phyloP scores from a whole-genome alignment of 2,888 invertebrate genomes.

The Aphidoletes aphidimyza region DNA sequence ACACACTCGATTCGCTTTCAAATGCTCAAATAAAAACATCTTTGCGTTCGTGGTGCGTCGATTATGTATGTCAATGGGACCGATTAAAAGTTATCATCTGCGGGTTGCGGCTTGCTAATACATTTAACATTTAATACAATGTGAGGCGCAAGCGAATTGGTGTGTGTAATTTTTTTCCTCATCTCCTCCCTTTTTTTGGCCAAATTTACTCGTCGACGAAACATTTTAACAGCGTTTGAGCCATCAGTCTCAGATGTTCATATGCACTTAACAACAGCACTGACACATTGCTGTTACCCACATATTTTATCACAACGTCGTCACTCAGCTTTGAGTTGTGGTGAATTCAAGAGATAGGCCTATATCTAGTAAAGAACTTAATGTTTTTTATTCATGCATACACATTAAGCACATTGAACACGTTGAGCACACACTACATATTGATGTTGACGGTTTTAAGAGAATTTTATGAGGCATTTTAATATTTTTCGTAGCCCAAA shows the following conservation, averaged over 20 bases:
- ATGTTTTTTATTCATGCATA: neutral
- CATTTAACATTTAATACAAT: constrained; percentile 15
- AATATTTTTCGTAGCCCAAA: neutral
- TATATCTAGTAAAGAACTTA: neutral
- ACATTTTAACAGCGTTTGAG: neutral
- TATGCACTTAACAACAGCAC: constrained; percentile 39
- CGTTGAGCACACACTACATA: too few relatives aligned
- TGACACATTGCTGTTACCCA: neutral
- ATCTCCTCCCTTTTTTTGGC: neutral
- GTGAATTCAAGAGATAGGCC: neutral
- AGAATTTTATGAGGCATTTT: neutral
- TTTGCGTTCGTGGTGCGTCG: constrained; percentile 49
- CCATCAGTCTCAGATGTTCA: constrained; percentile 44
- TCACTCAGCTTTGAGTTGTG: neutral
- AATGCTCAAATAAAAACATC: constrained; percentile 41
- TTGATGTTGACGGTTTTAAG: too few relatives aligned
- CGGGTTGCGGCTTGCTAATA: constrained; percentile 34
- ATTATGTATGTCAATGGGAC: constrained; percentile 54
- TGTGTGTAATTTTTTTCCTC: neutral
- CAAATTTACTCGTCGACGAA: neutral
- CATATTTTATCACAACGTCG: constrained; percentile 33
- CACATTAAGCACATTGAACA: neutral
- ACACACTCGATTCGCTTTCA: constrained; percentile 3
- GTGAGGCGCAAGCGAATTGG: too few relatives aligned
- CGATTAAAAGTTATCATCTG: constrained; percentile 53